Evolutionary conservation across 2,888 invertebrate genomes (phyloP), one percentile per base, ranked within the genome.

Genomic region (Trissolcus brochymenae): DNA sequence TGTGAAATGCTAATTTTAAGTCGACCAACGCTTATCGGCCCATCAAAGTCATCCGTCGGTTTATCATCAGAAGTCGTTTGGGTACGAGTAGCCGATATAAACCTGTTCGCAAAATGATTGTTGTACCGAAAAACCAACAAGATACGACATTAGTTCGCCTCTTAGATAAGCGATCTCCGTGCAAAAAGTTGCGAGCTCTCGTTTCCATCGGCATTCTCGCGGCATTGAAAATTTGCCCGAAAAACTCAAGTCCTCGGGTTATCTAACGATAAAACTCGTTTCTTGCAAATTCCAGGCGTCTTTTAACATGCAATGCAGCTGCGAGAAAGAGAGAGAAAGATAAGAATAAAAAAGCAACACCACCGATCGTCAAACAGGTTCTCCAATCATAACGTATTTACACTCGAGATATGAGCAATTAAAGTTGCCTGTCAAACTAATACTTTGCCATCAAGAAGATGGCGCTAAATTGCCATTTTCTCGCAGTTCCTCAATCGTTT

Each of bases 401-500:
- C 65, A 55, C 60, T 41, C 46, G 56, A 40, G 67, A 51, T 67
- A 57, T 62, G 35, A 51, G 35, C 35, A 67, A 74, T 74, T 74
- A 74, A 74, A 67, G 67, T 14, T 21, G n/a, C 51, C 43, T 35
- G 35, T 41, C 61, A 66, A 66, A 50, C 55, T 66, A 66, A 61
- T 73, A 66, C 73, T 65, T 73, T 65, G 16, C 21, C 60, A 65
- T 73, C 65, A 65, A 65, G 62, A 65, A 60, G 60, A 73, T 55
- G 65, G 17, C 65, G 25, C 55, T n/a, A 73, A 73, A 73, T 73
- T 55, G 71, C 50, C 51, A 56, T 54, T 65, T 60, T 41, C 29
- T 50, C 29, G 13, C 50, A 49, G 40, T 60, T 57, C 9, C 51
- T 51, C 35, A 50, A n/a, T 67, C 55, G 35, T 35, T 19, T 29